These are phyloP conservation scores for Xestia ashworthii DNA, from an alignment of 2,888 invertebrate genomes.

Conservation along the genomic window DNA sequence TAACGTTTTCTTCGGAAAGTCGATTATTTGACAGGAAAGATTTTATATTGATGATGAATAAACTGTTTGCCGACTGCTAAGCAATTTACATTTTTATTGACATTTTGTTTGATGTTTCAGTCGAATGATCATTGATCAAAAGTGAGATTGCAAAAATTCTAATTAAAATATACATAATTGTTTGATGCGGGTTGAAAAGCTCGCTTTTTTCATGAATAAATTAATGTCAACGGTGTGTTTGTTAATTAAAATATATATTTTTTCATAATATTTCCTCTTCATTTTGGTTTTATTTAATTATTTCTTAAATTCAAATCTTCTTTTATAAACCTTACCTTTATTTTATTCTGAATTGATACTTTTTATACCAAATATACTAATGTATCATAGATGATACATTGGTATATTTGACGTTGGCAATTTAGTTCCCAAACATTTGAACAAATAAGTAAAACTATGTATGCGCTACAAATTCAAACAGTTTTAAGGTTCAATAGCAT, in stretches of 20 bases:
- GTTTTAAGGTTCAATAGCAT: not conserved
- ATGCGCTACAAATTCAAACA: not conserved
- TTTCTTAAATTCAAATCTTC: not conserved
- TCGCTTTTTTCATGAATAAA: slow-evolving; percentile 47
- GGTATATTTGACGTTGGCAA: not conserved
- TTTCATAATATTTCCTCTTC: not conserved
- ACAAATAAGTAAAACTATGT: not conserved
- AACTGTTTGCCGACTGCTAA: slow-evolving; percentile 30
- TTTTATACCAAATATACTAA: no score
- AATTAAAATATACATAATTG: slow-evolving; percentile 49
- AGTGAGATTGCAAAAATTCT: slow-evolving; percentile 35
- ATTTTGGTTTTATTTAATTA: not conserved
- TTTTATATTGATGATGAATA: slow-evolving; percentile 34
- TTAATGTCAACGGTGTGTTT: slow-evolving; percentile 10
- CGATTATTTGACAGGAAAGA: slow-evolving; percentile 42
- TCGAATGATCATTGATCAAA: slow-evolving; percentile 46
- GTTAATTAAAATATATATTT: slow-evolving; percentile 19
- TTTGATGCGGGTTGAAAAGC: slow-evolving; percentile 20
- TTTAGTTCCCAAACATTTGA: not conserved
- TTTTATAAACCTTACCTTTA: not conserved
- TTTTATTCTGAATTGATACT: not conserved
- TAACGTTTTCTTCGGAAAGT: slow-evolving; percentile 33
- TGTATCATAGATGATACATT: no score
- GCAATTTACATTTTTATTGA: slow-evolving; percentile 61
- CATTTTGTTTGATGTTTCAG: slow-evolving; percentile 47